Evolutionary conservation across 2,797 vertebrate species (phyloP).

Genomic region (Leuciscus waleckii): DNA sequence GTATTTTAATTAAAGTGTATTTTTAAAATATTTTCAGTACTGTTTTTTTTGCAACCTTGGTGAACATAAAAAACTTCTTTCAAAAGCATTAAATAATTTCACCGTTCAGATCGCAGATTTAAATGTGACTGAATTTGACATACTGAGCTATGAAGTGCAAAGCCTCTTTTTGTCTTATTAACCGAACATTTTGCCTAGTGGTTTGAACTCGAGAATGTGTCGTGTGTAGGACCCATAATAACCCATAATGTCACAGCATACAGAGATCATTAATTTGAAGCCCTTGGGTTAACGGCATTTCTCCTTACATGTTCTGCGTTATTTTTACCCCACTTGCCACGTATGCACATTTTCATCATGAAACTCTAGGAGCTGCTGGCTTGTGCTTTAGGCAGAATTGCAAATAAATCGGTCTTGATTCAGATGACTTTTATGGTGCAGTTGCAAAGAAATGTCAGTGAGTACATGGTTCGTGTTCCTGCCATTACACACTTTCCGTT

Average conservation of each 20-base stretch:
- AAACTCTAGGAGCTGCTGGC: not conserved
- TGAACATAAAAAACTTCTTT: not conserved
- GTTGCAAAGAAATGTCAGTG: not conserved
- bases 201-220: not conserved
- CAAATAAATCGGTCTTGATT: not conserved
- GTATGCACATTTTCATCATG: not conserved
- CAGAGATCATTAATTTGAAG: conserved; percentile 28
- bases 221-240: not conserved
- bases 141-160: not conserved
- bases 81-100: not conserved
- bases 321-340: not conserved
- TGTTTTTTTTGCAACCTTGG: not conserved
- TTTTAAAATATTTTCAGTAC: too few species aligned
- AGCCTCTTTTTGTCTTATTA: not conserved
- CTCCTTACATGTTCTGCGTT: not conserved
- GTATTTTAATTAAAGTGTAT: not conserved
- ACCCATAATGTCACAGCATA: not conserved
- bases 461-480: not conserved
- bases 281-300: conserved; percentile 7
- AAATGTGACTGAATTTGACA: not conserved
- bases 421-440: not conserved
- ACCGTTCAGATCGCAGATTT: not conserved
- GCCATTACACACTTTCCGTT: conserved; percentile 10
- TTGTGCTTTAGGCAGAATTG: conserved; percentile 23
- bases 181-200: not conserved